A percentile compares a stretch with the other conserved stretches of the same genome.
Evolutionary conservation across 1,140 invertebrate species (phyloP).

Genomic region (Glossosoma conforme): DNA sequence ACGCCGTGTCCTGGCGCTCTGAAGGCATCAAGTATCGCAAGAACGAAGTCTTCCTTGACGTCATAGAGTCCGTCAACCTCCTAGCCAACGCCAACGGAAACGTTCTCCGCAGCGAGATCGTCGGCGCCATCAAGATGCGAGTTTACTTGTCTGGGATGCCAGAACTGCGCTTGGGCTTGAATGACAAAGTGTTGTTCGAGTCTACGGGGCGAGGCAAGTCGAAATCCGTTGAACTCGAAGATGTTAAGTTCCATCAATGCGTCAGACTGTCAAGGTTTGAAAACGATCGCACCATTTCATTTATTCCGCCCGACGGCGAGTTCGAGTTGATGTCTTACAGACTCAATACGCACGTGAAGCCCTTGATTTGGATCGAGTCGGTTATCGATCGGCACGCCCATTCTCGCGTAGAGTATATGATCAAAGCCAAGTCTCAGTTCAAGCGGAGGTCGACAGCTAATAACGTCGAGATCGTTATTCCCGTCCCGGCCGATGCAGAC

Average conservation of each 20-base stretch:
- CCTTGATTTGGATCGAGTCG: constrained; percentile 99
- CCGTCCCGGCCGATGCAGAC: constrained; percentile 96
- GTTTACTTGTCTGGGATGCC: constrained; percentile 99
- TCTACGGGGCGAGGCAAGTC: constrained; percentile 96
- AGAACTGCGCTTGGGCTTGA: constrained; percentile 93
- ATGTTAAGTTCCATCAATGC: constrained; percentile 99
- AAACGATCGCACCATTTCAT: constrained; percentile 97
- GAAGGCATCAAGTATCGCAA: constrained; percentile 99
- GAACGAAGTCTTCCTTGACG: constrained; percentile 99
- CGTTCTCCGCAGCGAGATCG: constrained; percentile 96
- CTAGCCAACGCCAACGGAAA: constrained; percentile 97
- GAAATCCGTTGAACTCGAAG: constrained; percentile 98
- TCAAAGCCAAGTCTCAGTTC: constrained; percentile 99
- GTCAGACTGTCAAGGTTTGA: constrained; percentile 96
- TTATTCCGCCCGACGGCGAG: constrained; percentile 98
- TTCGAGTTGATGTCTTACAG: constrained; percentile 99
- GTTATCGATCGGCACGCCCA: constrained; percentile 98
- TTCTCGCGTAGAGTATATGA: constrained; percentile 98
- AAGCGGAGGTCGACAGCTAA: constrained; percentile 97
- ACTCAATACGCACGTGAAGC: constrained; percentile 96
- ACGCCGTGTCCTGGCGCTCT: constrained; percentile 98
- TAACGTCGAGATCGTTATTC: constrained; percentile 99
- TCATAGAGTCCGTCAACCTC: constrained; percentile 98
- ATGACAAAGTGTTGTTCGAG: constrained; percentile 99
- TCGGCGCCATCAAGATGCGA: constrained; percentile 98